Conservation (phyloP, 2,797 vertebrate species). For the Gobio occitaniae region DNA sequence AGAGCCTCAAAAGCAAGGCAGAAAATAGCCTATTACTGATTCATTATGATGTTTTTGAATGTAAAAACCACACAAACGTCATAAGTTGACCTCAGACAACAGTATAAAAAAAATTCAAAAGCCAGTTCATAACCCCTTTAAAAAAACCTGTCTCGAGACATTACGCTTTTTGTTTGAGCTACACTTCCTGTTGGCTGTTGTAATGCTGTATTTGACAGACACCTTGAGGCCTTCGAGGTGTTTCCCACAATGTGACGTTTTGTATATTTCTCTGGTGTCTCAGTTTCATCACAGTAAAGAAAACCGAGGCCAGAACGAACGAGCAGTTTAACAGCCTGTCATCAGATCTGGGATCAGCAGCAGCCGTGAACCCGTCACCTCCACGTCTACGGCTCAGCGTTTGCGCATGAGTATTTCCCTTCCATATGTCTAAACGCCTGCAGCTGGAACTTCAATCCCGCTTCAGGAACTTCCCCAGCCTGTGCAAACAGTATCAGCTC, state of each 20-base stretch:
- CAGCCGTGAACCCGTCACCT: conserved; percentile 3
- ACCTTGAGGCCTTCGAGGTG: conserved; percentile 61
- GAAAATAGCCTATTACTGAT: no score
- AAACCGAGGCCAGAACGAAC: not conserved
- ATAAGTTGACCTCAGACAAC: no score
- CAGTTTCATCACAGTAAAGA: not conserved
- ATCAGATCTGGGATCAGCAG: conserved; percentile 16
- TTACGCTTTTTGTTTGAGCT: not conserved
- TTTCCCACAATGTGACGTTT: conserved; percentile 54
- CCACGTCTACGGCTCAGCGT: not conserved
- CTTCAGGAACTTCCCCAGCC: conserved; percentile 62
- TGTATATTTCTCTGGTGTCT: not conserved
- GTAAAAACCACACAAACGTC: no score
- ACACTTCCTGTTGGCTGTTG: not conserved
- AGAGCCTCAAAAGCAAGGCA: no score
- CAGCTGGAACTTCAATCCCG: conserved; percentile 7
- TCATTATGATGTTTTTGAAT: no score
- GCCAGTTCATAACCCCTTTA: no score
- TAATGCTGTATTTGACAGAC: not conserved
- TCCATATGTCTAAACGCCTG: conserved; percentile 26
- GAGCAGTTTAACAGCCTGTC: conserved; percentile 12
- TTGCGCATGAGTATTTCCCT: not conserved
- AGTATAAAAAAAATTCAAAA: no score
- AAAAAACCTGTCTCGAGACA: no score
- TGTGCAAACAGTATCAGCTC: conserved; percentile 74